These are phyloP conservation scores for Drosophila histrio DNA, from an alignment of 2,888 invertebrate species.

Conservation along the genomic window DNA sequence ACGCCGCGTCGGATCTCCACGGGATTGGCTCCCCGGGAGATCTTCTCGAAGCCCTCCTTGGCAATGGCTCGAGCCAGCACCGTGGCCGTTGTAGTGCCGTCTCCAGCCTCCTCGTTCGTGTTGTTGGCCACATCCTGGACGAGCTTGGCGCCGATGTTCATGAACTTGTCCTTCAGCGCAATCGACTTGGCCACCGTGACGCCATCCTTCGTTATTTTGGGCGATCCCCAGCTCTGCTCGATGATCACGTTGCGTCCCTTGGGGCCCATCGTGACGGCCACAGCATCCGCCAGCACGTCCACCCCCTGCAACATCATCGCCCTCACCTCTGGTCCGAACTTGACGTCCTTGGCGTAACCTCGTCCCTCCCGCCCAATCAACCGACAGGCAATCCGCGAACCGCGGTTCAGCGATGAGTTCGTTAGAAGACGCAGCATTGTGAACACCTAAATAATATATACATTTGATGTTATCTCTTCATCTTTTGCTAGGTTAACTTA, in stretches of 20 bases:
- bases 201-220: conserved; percentile 99
- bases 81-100: conserved; percentile 99
- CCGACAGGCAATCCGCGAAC: conserved; percentile 79
- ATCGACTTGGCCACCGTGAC: conserved; percentile 99
- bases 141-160: conserved; percentile 98
- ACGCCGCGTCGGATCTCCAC: conserved; percentile 97
- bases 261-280: conserved; percentile 99
- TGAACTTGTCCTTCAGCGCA: conserved; percentile 98
- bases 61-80: conserved; percentile 99
- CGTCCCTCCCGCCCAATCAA: conserved; percentile 80
- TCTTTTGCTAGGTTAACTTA: not conserved
- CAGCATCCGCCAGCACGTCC: conserved; percentile 98
- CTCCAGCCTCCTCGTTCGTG: conserved; percentile 99
- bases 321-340: conserved; percentile 98
- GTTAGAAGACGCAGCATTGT: conserved; percentile 51
- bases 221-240: conserved; percentile 99
- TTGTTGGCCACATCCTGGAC: conserved; percentile 99
- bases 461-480: not conserved
- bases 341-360: conserved; percentile 96
- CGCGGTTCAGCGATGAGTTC: conserved; percentile 83
- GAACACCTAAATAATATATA: not conserved
- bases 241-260: conserved; percentile 99
- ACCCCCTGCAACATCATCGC: conserved; percentile 99
- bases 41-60: conserved; percentile 99
- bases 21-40: conserved; percentile 98